phyloP scores from a whole-genome alignment of 2,797 vertebrate genomes.

The Molossus alvarezi region DNA sequence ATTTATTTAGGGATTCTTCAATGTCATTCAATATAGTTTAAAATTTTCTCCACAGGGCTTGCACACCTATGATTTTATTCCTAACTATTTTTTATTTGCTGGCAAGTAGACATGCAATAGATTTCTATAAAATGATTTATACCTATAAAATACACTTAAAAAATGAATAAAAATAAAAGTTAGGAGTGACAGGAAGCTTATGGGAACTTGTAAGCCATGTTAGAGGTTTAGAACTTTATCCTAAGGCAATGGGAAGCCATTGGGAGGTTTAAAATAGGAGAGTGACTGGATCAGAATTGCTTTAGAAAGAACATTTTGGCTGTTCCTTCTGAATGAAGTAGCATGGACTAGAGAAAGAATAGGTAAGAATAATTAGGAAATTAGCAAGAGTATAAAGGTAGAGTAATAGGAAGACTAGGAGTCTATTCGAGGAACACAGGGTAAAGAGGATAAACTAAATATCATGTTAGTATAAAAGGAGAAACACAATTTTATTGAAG shows the following conservation, averaged over 20 bases:
- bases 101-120: too few relatives aligned
- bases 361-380: not conserved
- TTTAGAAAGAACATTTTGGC: conserved; percentile 40
- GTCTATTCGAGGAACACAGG: not conserved
- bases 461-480: not conserved
- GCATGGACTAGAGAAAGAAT: not conserved
- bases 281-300: conserved; percentile 37
- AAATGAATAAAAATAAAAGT: not conserved
- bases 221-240: conserved; percentile 42
- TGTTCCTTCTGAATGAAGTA: not conserved
- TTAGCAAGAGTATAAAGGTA: conserved; percentile 28
- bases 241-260: not conserved
- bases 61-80: too few relatives aligned
- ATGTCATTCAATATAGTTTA: too few relatives aligned
- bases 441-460: not conserved
- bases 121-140: too few relatives aligned
- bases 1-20: too few relatives aligned
- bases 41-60: too few relatives aligned
- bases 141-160: too few relatives aligned
- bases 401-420: not conserved
- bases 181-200: not conserved
- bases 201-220: not conserved
- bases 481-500: not conserved
- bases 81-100: too few relatives aligned
- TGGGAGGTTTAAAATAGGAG: not conserved